Conservation (phyloP, 2,797 vertebrate genomes). For the Onychomys torridus region DNA sequence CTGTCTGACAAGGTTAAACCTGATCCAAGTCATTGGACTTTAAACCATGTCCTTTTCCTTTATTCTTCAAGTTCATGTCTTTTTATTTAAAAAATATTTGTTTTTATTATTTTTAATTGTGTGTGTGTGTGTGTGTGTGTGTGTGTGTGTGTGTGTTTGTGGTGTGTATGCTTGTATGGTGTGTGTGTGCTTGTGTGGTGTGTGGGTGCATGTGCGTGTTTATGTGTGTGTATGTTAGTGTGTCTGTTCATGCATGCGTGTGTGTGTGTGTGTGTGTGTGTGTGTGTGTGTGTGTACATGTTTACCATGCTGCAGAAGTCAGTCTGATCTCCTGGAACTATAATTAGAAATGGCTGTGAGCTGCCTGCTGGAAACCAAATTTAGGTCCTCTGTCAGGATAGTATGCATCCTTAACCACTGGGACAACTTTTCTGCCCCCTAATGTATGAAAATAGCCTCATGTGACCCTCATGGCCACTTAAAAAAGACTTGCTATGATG, state of each 20-base stretch:
- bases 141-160: not conserved
- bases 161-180: not conserved
- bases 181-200: not conserved
- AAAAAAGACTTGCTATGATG: constrained; percentile 34
- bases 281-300: too few relatives aligned
- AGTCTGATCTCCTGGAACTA: too few relatives aligned
- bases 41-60: not conserved
- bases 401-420: not conserved
- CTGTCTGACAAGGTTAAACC: not conserved
- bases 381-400: not conserved
- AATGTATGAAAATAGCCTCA: not conserved
- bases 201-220: not conserved
- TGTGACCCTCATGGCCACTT: not conserved
- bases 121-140: not conserved
- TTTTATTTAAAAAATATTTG: not conserved
- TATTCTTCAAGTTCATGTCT: constrained; percentile 2
- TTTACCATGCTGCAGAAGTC: not conserved
- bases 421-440: not conserved
- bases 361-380: not conserved
- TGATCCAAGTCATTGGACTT: not conserved
- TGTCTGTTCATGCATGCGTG: not conserved
- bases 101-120: not conserved
- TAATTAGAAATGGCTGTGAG: not conserved
- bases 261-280: not conserved
- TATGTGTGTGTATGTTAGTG: too few relatives aligned